Conservation (phyloP, 2,888 invertebrate species). For the Drosophila pseudotakahashii region DNA sequence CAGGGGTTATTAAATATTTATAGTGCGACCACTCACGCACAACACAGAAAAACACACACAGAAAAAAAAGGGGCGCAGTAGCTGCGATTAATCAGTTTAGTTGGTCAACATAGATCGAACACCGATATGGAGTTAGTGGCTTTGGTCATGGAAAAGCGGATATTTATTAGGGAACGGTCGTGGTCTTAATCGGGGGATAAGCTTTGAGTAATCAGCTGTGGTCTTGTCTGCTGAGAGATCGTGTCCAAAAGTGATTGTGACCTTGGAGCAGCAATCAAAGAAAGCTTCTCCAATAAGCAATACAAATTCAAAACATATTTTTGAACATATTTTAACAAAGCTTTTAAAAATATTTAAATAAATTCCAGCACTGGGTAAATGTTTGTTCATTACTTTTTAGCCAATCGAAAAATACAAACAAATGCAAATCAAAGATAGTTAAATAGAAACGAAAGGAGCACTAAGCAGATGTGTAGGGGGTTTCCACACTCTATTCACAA, state of each 20-base stretch:
- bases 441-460: neutral
- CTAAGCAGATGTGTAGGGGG: conserved; percentile 1
- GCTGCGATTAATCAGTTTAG: conserved; percentile 27
- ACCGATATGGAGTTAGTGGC: conserved; percentile 33
- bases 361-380: neutral
- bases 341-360: neutral
- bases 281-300: no score
- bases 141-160: conserved; percentile 4
- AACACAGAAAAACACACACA: conserved; percentile 34
- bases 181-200: neutral
- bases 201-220: neutral
- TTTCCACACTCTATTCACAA: conserved; percentile 1
- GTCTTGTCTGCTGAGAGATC: neutral
- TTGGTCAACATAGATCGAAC: conserved; percentile 13
- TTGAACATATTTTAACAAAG: no score
- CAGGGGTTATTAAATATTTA: neutral
- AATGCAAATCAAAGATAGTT: neutral
- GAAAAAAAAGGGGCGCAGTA: conserved; percentile 1
- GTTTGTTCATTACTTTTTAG: neutral
- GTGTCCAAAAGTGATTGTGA: conserved; percentile 28
- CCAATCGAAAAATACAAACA: neutral
- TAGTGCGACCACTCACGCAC: conserved; percentile 38
- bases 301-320: no score
- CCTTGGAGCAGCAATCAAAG: neutral
- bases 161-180: conserved; percentile 23